Percentiles rank a stretch among this genome's conserved stretches.
Evolutionary conservation across 2,888 invertebrate species (phyloP).

Genomic region (Troglohyphantes excavatus): DNA sequence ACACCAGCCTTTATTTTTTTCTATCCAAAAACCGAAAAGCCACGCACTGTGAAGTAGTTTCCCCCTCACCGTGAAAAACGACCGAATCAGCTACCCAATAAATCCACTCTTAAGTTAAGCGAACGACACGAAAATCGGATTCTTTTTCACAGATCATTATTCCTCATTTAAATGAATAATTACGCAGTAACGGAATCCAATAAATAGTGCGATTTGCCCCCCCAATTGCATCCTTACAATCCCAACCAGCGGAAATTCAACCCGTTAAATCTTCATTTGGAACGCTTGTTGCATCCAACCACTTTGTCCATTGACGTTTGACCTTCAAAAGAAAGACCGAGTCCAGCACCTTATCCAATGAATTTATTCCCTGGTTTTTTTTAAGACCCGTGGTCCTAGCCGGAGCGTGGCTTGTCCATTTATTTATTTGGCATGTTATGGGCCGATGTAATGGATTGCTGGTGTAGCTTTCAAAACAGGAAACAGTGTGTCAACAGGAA

Average conservation of each 20-base stretch:
- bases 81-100: neutral
- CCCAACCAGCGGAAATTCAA: slow-evolving; percentile 27
- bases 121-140: neutral
- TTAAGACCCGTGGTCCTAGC: neutral
- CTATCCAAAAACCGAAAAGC: neutral
- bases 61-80: neutral
- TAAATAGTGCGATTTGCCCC: neutral
- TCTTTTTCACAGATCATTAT: slow-evolving; percentile 22
- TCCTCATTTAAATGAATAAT: slow-evolving; percentile 21
- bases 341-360: slow-evolving; percentile 25
- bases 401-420: neutral
- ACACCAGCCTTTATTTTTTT: too few relatives aligned
- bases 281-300: slow-evolving; percentile 36
- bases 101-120: slow-evolving; percentile 1
- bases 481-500: too few relatives aligned
- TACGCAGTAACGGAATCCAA: slow-evolving; percentile 18
- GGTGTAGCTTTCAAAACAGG: too few relatives aligned
- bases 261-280: slow-evolving; percentile 49
- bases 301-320: neutral
- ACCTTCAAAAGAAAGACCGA: neutral
- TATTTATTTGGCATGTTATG: neutral
- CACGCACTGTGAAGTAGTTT: neutral
- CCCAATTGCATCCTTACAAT: neutral
- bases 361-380: slow-evolving; percentile 17
- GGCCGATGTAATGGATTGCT: neutral